Conservation (phyloP, 2,888 invertebrate species). For the Himalopsyche japonica region DNA sequence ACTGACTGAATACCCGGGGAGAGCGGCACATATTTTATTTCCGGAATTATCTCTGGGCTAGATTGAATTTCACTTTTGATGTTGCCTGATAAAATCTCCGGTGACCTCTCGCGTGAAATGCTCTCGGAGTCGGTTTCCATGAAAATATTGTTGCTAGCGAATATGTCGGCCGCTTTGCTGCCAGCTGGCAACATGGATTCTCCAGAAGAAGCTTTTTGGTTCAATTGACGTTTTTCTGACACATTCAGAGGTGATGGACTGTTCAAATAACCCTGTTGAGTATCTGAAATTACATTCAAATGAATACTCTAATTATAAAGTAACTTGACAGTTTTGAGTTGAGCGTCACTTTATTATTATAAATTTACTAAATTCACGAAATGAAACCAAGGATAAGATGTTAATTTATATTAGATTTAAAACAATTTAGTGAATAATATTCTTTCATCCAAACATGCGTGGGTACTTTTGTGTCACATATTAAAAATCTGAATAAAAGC, state of each 20-base stretch:
- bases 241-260: slow-evolving; percentile 11
- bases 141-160: slow-evolving; percentile 38
- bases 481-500: not conserved
- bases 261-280: slow-evolving; percentile 27
- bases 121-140: slow-evolving; percentile 38
- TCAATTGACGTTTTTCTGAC: slow-evolving; percentile 42
- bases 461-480: not conserved
- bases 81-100: slow-evolving; percentile 10
- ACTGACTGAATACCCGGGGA: slow-evolving; percentile 27
- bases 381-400: not conserved
- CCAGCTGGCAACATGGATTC: slow-evolving; percentile 22
- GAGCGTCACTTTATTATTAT: no score
- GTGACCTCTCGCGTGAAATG: slow-evolving; percentile 1
- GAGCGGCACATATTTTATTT: slow-evolving; percentile 33
- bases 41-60: slow-evolving; percentile 37
- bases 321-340: no score
- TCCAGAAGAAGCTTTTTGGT: slow-evolving; percentile 42
- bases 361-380: not conserved
- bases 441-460: no score
- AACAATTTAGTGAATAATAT: no score
- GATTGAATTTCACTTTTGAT: slow-evolving; percentile 33
- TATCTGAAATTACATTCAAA: slow-evolving; percentile 25
- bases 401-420: not conserved
- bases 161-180: slow-evolving; percentile 37
- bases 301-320: no score